These are phyloP conservation scores for Gallinago stenura DNA, from an alignment of 2,797 vertebrate species.

Conservation along the genomic window DNA sequence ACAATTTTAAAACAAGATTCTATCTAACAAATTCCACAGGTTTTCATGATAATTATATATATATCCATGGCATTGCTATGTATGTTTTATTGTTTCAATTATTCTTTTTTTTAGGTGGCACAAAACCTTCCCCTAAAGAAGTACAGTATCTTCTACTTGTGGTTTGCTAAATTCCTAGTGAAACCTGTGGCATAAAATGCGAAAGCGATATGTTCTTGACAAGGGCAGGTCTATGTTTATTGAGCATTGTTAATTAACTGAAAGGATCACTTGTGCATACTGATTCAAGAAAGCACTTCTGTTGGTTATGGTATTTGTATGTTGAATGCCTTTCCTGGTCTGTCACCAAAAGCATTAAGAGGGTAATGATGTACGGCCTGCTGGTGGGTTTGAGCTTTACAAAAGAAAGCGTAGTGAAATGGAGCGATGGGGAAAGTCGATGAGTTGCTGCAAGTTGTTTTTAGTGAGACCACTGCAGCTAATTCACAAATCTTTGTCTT, in stretches of 20 bases:
- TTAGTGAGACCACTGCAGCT: background rate
- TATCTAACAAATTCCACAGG: background rate
- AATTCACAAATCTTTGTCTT: background rate
- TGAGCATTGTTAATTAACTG: background rate
- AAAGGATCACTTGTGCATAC: background rate
- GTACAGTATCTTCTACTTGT: background rate
- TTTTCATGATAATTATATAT: background rate
- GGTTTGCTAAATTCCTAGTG: background rate
- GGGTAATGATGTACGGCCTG: background rate
- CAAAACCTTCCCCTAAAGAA: background rate
- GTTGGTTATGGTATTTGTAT: background rate
- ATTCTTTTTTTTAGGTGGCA: background rate
- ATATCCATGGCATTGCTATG: background rate
- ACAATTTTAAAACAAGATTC: background rate
- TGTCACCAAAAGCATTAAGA: background rate
- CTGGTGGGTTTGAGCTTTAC: background rate
- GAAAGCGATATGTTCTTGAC: background rate
- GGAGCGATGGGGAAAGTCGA: fast-evolving
- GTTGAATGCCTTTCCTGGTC: background rate
- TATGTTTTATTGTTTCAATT: background rate
- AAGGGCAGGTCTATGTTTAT: background rate
- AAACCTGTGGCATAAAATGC: background rate
- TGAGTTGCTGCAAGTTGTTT: background rate
- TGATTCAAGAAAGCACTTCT: background rate
- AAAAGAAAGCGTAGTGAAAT: background rate